Percentiles rank a stretch among this genome's conserved stretches.
phyloP scores from a whole-genome alignment of 2,888 invertebrate species.

The Pristionchus fissidentatus region DNA sequence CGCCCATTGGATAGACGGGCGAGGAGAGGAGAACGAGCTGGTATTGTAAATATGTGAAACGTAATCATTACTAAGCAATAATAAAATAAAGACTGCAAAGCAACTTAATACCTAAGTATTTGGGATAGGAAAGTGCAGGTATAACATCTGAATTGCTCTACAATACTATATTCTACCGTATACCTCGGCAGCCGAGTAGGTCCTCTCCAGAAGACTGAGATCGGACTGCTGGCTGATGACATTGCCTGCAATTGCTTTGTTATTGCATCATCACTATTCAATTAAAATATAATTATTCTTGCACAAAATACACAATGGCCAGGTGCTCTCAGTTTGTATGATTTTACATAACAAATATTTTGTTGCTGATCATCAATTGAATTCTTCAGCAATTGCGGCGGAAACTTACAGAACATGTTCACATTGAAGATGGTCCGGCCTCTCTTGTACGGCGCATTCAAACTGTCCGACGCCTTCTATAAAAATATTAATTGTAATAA shows the following conservation, averaged over 20 bases:
- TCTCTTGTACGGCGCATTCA: constrained; percentile 7
- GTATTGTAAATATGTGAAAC: too few relatives aligned
- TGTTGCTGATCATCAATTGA: background rate
- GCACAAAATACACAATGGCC: background rate
- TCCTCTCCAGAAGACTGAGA: background rate
- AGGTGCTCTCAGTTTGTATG: too few relatives aligned
- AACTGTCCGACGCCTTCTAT: background rate
- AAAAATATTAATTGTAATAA: too few relatives aligned
- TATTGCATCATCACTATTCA: background rate
- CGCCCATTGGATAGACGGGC: background rate
- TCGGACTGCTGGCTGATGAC: background rate
- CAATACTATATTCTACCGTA: background rate
- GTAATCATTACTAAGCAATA: too few relatives aligned
- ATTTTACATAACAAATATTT: background rate
- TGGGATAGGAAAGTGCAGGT: background rate
- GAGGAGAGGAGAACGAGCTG: constrained; percentile 34
- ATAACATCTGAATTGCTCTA: too few relatives aligned
- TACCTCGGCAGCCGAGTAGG: constrained; percentile 30
- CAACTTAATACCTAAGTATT: background rate
- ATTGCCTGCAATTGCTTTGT: background rate
- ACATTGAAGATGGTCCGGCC: background rate
- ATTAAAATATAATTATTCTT: background rate
- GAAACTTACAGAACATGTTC: background rate
- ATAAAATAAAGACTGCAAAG: background rate
- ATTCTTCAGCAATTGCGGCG: background rate